Conservation (phyloP, 2,113 vertebrate genomes). For the Eulemur rufifrons region DNA sequence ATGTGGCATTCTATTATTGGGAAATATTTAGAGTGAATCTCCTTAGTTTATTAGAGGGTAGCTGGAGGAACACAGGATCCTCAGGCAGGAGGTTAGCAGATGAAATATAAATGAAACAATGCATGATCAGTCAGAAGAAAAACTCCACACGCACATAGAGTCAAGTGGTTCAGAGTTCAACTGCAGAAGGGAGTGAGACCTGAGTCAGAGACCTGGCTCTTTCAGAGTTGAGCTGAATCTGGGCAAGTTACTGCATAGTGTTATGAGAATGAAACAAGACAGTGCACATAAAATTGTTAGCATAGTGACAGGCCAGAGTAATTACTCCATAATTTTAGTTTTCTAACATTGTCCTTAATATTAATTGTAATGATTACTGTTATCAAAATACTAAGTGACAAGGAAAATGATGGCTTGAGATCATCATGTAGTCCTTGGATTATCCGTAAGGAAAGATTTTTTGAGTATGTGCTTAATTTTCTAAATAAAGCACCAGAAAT, state of each 20-base stretch:
- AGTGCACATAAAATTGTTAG: neutral
- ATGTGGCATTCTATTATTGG: constrained; percentile 45
- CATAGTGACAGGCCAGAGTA: neutral
- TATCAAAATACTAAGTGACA: constrained; percentile 24
- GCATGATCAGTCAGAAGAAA: neutral
- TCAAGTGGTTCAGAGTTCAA: neutral
- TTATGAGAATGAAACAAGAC: neutral
- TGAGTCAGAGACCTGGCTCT: neutral
- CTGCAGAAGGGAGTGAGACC: neutral
- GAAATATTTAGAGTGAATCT: constrained; percentile 44
- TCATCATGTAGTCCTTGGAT: neutral
- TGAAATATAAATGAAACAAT: neutral
- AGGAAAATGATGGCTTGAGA: neutral
- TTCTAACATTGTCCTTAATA: neutral
- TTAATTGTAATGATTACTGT: constrained; percentile 8
- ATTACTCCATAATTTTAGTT: constrained; percentile 5
- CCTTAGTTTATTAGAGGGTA: neutral
- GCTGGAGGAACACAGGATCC: neutral
- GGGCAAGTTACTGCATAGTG: neutral
- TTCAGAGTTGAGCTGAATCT: neutral
- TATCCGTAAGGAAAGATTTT: constrained; percentile 1
- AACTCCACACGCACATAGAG: neutral
- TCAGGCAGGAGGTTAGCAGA: neutral
- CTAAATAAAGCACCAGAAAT: neutral
- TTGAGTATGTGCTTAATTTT: constrained; percentile 15